Percentiles rank a stretch among this genome's conserved stretches.
These are phyloP conservation scores for Cepaea nemoralis DNA, from an alignment of 1,140 invertebrate species.

Conservation along the genomic window DNA sequence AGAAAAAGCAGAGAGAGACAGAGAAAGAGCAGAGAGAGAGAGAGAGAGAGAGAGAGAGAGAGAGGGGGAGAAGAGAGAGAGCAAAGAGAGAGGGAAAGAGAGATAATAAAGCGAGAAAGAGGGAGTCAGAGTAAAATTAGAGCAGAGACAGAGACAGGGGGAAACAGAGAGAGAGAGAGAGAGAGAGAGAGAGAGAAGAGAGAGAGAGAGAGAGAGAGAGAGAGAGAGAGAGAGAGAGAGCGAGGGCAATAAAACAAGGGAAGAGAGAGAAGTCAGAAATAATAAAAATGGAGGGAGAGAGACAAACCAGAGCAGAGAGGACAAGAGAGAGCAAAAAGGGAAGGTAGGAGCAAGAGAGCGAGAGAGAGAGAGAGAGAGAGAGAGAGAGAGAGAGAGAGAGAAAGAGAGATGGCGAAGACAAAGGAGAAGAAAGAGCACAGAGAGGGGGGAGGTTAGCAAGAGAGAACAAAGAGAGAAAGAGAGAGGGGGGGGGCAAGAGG, in stretches of 20 bases:
- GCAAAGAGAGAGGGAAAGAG: neutral
- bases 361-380: conserved; percentile 26
- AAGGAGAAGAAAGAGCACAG: neutral
- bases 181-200: conserved; percentile 11
- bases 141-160: neutral
- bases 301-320: neutral
- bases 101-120: neutral
- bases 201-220: conserved; percentile 23
- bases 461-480: neutral
- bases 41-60: conserved; percentile 4
- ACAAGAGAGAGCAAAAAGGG: neutral
- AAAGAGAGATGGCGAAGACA: neutral
- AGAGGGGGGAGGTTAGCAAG: neutral
- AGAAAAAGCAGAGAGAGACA: neutral
- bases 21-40: neutral
- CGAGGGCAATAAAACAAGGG: neutral
- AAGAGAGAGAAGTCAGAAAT: neutral
- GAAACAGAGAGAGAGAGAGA: neutral
- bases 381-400: conserved; percentile 21
- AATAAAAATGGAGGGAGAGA: neutral
- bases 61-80: neutral
- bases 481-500: neutral
- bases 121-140: neutral
- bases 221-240: neutral
- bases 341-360: neutral